phyloP scores from a whole-genome alignment of 2,888 invertebrate species.

The Trypoxylon attenuatum region DNA sequence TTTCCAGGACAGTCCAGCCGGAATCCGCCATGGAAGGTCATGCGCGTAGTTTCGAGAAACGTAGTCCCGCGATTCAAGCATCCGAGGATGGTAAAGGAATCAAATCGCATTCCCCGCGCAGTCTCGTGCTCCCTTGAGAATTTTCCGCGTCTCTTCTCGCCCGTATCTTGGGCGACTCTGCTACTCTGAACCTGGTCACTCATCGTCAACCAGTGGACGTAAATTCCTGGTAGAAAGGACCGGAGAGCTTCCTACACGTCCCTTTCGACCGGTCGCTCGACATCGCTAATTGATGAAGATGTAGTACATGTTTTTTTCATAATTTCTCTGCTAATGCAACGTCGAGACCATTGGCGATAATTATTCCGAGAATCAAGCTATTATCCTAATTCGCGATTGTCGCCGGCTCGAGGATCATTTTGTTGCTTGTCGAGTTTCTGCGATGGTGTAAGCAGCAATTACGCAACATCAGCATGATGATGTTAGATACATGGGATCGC shows the following conservation, averaged over 20 bases:
- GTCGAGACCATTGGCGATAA: background rate
- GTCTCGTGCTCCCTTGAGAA: slow-evolving; percentile 53
- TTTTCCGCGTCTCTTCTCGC: slow-evolving; percentile 29
- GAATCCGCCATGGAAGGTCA: slow-evolving; percentile 37
- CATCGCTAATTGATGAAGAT: slow-evolving; percentile 59
- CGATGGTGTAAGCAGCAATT: slow-evolving; percentile 49
- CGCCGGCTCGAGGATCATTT: slow-evolving; percentile 39
- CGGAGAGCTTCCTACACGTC: slow-evolving; percentile 51
- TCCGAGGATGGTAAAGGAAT: slow-evolving; percentile 61
- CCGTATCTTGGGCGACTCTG: slow-evolving; percentile 22
- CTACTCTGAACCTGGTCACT: slow-evolving; percentile 30
- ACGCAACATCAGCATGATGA: slow-evolving; percentile 47
- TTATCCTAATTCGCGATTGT: background rate
- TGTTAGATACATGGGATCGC: slow-evolving; percentile 16
- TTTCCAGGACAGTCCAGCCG: slow-evolving; percentile 25
- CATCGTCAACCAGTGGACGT: slow-evolving; percentile 28
- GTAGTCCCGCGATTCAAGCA: slow-evolving; percentile 22
- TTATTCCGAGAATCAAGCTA: background rate
- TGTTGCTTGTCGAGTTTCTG: slow-evolving; percentile 46
- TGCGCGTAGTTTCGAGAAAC: slow-evolving; percentile 31
- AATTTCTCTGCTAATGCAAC: slow-evolving; percentile 21
- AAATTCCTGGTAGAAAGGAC: slow-evolving; percentile 46
- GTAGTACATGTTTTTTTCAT: slow-evolving; percentile 54
- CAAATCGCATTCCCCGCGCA: slow-evolving; percentile 63
- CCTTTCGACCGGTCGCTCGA: slow-evolving; percentile 54